Evolutionary conservation across 2,797 vertebrate species (phyloP).

Genomic region (Scolopax rusticola): DNA sequence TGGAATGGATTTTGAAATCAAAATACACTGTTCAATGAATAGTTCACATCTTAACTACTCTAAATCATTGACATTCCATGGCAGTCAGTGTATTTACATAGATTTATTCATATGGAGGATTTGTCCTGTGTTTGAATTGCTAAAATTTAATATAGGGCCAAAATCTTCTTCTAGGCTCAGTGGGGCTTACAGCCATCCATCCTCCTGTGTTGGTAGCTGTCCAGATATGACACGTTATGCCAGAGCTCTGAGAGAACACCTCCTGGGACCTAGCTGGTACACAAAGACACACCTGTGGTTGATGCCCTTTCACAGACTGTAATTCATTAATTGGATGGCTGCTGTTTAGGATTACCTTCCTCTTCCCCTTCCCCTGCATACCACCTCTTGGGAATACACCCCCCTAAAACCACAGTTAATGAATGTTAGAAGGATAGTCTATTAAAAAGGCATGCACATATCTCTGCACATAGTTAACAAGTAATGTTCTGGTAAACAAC

Average conservation of each 20-base stretch:
- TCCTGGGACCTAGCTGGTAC: background rate
- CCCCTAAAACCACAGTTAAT: background rate
- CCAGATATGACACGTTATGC: background rate
- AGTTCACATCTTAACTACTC: background rate
- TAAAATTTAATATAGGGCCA: background rate
- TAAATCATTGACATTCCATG: background rate
- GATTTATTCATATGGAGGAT: background rate
- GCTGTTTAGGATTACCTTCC: background rate
- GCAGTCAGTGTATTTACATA: background rate
- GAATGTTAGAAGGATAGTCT: background rate
- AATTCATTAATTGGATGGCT: background rate
- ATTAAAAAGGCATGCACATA: fast-evolving
- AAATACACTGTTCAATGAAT: background rate
- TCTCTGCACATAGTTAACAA: background rate
- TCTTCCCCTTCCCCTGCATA: background rate
- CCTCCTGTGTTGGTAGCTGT: background rate
- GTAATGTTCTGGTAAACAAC: background rate
- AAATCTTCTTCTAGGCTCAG: background rate
- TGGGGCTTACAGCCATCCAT: background rate
- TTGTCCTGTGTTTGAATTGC: background rate
- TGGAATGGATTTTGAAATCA: conserved; percentile 15
- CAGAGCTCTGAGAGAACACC: background rate
- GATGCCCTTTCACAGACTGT: background rate
- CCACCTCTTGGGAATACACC: background rate
- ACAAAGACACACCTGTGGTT: background rate